Evolutionary conservation across 1,140 invertebrate species (phyloP).

Genomic region (Cyclina sinensis): DNA sequence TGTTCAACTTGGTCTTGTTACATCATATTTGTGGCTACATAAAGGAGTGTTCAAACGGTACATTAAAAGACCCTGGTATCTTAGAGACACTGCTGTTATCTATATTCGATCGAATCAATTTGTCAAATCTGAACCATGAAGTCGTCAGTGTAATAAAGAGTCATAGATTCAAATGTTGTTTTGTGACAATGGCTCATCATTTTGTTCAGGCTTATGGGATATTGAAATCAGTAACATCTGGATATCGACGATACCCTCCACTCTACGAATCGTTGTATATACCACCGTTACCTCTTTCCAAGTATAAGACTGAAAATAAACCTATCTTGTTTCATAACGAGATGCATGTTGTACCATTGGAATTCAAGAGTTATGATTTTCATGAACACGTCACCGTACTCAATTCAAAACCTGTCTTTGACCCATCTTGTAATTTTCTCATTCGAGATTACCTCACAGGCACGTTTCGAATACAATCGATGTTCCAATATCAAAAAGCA

Average conservation of each 20-base stretch:
- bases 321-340: not conserved
- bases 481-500: not conserved
- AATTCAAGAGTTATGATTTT: not conserved
- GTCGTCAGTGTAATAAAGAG: not conserved
- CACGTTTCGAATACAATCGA: not conserved
- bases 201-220: not conserved
- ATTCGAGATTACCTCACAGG: not conserved
- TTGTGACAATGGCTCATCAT: not conserved
- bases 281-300: not conserved
- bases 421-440: not conserved
- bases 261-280: not conserved
- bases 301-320: not conserved
- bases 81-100: no score
- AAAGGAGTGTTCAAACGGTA: not conserved
- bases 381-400: not conserved
- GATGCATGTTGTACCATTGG: not conserved
- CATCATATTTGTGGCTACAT: not conserved
- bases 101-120: not conserved
- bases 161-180: not conserved
- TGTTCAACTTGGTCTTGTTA: not conserved
- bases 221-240: not conserved
- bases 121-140: not conserved
- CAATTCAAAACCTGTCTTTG: not conserved
- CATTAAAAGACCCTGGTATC: not conserved
- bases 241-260: not conserved